phyloP scores from a whole-genome alignment of 1,140 invertebrate species.

The Telenomus remus region DNA sequence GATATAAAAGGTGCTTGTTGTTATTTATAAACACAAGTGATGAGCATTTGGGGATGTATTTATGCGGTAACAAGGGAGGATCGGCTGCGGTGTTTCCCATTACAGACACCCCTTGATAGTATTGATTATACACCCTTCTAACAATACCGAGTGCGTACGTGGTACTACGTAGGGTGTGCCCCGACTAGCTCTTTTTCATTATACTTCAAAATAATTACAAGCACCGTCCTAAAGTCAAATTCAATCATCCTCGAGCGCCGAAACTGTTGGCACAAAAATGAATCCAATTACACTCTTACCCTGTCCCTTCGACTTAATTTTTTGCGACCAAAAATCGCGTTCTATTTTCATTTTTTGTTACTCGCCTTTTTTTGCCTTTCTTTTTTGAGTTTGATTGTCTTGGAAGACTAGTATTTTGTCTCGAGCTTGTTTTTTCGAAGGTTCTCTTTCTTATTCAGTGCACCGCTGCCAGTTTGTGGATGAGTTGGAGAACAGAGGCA shows the following conservation, averaged over 20 bases:
- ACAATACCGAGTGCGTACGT: constrained; percentile 36
- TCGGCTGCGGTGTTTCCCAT: constrained; percentile 64
- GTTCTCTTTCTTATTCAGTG: constrained; percentile 38
- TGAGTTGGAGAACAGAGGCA: constrained; percentile 54
- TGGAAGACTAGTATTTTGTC: constrained; percentile 5
- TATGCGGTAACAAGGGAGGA: constrained; percentile 57
- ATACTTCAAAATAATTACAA: constrained; percentile 67
- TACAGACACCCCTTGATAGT: constrained; percentile 66
- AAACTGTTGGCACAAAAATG: too few species aligned
- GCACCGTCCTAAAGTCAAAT: constrained; percentile 40
- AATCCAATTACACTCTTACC: too few species aligned
- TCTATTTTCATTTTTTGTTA: too few species aligned
- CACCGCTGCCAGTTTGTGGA: constrained; percentile 45
- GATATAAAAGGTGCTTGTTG: constrained; percentile 47
- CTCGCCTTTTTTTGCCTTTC: too few species aligned
- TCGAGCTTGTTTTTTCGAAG: constrained; percentile 3
- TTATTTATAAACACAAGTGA: constrained; percentile 51
- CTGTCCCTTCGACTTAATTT: background rate
- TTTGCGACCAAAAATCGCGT: background rate
- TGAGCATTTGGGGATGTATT: constrained; percentile 55
- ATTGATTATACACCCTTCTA: constrained; percentile 71
- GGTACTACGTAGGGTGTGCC: constrained; percentile 51
- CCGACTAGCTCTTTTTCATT: constrained; percentile 65
- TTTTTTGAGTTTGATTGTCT: constrained; percentile 3
- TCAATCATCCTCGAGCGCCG: background rate